phyloP scores from a whole-genome alignment of 2,888 invertebrate genomes.

The Drosophila percnosoma region DNA sequence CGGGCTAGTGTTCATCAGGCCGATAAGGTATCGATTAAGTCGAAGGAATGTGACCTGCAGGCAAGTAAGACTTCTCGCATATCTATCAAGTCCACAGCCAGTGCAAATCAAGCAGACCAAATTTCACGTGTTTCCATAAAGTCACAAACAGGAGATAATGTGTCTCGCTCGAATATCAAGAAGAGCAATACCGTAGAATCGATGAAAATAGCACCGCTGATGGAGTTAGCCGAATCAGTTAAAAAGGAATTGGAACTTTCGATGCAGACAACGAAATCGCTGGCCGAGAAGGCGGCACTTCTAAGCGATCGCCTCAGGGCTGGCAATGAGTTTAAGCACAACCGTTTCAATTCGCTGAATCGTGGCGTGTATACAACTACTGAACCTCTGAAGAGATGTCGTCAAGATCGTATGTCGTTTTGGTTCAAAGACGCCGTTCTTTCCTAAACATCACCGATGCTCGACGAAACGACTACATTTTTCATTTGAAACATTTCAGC shows the following conservation, averaged over 20 bases:
- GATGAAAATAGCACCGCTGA: background rate
- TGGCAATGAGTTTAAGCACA: conserved; percentile 53
- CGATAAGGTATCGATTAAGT: conserved; percentile 13
- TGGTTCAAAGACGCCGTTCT: conserved; percentile 65
- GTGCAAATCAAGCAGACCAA: background rate
- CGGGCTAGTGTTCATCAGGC: background rate
- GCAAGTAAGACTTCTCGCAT: conserved; percentile 18
- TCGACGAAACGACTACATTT: background rate
- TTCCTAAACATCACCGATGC: conserved; percentile 34
- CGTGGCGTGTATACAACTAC: conserved; percentile 26
- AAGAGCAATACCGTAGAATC: background rate
- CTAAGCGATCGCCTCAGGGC: conserved; percentile 54
- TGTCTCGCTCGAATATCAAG: background rate
- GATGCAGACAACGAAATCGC: conserved; percentile 5
- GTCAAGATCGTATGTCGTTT: conserved; percentile 60
- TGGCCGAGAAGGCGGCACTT: conserved; percentile 39
- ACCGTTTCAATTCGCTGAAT: conserved; percentile 46
- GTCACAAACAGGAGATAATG: background rate
- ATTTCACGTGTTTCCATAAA: background rate
- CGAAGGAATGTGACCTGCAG: background rate
- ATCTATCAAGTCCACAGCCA: background rate
- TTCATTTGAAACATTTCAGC: background rate
- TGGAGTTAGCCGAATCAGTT: conserved; percentile 18
- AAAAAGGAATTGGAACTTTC: conserved; percentile 13
- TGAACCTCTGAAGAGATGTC: conserved; percentile 36